Conservation (phyloP, 2,113 vertebrate species). For the Lethenteron reissneri region DNA sequence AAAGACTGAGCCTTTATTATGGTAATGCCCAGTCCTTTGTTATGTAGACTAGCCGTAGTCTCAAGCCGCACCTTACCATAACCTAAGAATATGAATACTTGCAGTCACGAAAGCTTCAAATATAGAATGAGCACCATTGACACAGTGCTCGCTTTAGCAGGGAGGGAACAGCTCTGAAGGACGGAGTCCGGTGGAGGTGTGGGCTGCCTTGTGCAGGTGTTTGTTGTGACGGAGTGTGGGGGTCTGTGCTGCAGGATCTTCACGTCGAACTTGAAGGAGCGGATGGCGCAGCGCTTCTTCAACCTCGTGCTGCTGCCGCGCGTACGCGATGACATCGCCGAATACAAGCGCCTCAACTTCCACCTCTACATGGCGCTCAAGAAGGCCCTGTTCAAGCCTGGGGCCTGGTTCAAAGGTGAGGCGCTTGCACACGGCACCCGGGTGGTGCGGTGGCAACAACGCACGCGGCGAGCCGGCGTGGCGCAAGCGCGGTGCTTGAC, state of each 20-base stretch:
- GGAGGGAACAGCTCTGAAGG: too few relatives aligned
- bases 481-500: background rate
- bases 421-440: background rate
- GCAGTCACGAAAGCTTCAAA: too few relatives aligned
- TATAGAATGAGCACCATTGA: too few relatives aligned
- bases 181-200: too few relatives aligned
- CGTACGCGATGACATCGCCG: conserved; percentile 60
- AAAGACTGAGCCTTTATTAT: too few relatives aligned
- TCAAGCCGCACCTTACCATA: too few relatives aligned
- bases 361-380: conserved; percentile 84
- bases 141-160: too few relatives aligned
- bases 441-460: background rate
- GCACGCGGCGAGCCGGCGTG: background rate
- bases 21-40: too few relatives aligned
- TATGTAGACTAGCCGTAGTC: too few relatives aligned
- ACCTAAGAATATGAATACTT: too few relatives aligned
- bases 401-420: conserved; percentile 94
- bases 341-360: conserved; percentile 84
- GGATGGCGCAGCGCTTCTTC: conserved; percentile 88
- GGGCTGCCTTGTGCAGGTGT: too few relatives aligned
- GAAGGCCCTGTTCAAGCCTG: conserved; percentile 86
- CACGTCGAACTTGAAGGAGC: conserved; percentile 74
- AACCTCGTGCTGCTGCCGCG: conserved; percentile 75
- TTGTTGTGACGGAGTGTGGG: too few relatives aligned
- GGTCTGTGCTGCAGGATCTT: conserved; percentile 41